phyloP scores from a whole-genome alignment of 2,797 vertebrate genomes.

The Apodemus agrarius region DNA sequence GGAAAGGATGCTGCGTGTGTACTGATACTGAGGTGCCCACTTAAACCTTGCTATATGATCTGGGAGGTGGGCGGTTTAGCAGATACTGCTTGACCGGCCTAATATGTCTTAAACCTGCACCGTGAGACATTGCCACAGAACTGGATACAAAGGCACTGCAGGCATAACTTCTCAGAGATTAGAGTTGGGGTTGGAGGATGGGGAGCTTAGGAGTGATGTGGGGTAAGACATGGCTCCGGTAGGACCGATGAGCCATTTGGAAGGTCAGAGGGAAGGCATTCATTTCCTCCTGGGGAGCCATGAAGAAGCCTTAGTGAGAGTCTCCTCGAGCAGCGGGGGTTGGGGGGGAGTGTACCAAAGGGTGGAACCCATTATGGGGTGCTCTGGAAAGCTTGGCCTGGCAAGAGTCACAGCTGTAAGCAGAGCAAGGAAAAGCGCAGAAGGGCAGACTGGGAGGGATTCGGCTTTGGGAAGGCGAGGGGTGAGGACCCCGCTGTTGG shows the following conservation, averaged over 20 bases:
- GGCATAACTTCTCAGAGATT: neutral
- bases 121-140: rapidly evolving
- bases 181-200: neutral
- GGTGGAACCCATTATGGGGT: neutral
- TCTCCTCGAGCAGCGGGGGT: rapidly evolving
- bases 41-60: neutral
- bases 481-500: neutral
- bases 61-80: neutral
- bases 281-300: too few species aligned
- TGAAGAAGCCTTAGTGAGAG: neutral
- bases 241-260: neutral
- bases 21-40: neutral
- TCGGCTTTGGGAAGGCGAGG: neutral
- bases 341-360: too few species aligned
- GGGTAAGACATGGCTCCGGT: neutral
- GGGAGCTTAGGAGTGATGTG: neutral
- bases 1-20: rapidly evolving
- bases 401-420: neutral
- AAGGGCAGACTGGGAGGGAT: rapidly evolving
- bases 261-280: neutral
- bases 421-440: neutral
- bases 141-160: neutral
- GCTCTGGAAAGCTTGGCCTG: neutral
- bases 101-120: neutral
- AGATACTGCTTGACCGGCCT: neutral